Base-by-base conservation (phyloP, 2,888 invertebrate species). In the Liodrosophila aerea region DNA sequence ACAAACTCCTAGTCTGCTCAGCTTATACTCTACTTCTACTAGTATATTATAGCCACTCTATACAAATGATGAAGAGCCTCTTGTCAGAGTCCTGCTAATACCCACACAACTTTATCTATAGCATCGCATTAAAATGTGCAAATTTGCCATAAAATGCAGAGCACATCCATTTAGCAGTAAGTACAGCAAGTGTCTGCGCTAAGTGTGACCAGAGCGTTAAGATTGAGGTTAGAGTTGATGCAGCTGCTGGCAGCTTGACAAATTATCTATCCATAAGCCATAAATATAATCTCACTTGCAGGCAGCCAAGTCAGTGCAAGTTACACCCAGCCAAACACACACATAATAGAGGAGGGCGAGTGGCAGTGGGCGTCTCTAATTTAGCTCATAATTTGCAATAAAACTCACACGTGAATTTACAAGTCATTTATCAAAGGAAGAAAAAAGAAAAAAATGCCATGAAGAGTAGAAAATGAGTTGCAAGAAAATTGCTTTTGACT, bases 401-500 rank as follows among this genome's bases (percentile, higher is more conserved):
- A 80, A 76, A 65, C 64, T 69, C 77, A 76, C 65, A 76, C 65
- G 41, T 81, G 81, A 63, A 76, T 81, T 76, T 76, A 65, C 84
- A 83, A 76, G 81, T 73, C 77, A 81, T 76, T 76, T 81, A 76
- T 76, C 81, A 83, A 69, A 80, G 27, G 22, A n/a, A n/a, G n/a
- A n/a, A n/a, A 44, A 29, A 40, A 13, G 11, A 1, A 22, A 27
- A 7, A 37, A 4, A 5, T 18, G 16, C 9, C 4, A 22, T 22
- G 5, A 22, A 22, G 22, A 22, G 22, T 8, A 8, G 30, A 30
- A 30, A 11, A 37, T 13, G 1, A 29, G 22, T 2, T 18, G 37
- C 11, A 30, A 5, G 13, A 18, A 63, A 53, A 53, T 62, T 45
- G 27, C 44, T 45, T 50, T 62, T 43, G 54, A 22, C 52, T 39